A percentile compares a stretch with the other conserved stretches of the same genome.
These are phyloP conservation scores for Peromyscus maniculatus DNA, from an alignment of 2,113 vertebrate genomes.

Conservation along the genomic window DNA sequence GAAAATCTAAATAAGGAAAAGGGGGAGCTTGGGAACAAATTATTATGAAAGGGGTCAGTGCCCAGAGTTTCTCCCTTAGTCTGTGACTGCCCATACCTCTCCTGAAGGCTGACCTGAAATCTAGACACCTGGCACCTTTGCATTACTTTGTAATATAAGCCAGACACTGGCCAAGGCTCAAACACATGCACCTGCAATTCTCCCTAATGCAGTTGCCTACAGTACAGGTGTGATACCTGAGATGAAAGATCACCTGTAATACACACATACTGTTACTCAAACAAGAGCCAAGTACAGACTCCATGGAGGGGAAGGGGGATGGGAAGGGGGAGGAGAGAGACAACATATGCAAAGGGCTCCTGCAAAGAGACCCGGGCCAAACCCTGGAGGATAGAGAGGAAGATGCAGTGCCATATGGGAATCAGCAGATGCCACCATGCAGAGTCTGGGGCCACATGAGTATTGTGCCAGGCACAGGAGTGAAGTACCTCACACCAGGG, in stretches of 20 bases:
- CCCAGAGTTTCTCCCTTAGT: rapidly evolving
- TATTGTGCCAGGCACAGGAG: not conserved
- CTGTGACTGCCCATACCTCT: not conserved
- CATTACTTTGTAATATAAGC: not conserved
- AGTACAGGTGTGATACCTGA: not conserved
- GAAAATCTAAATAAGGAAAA: not conserved
- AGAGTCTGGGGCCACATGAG: rapidly evolving
- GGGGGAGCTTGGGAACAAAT: not conserved
- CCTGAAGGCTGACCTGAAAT: rapidly evolving
- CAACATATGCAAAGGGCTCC: not conserved
- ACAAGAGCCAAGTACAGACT: not conserved
- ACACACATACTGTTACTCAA: not conserved
- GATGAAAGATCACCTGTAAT: not conserved
- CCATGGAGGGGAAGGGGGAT: rapidly evolving
- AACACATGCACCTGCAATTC: rapidly evolving
- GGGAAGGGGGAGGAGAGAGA: too few species aligned
- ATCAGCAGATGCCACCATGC: rapidly evolving
- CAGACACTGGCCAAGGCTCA: not conserved
- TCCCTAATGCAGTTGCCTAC: rapidly evolving
- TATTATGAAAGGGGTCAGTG: rapidly evolving
- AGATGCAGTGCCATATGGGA: rapidly evolving
- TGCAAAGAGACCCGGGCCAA: not conserved
- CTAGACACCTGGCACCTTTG: not conserved
- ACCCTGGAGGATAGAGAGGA: too few species aligned
- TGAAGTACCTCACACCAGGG: not conserved